Conservation (phyloP, 53 echinoderm and acorn worm genomes). For the Mesocentrotus franciscanus region DNA sequence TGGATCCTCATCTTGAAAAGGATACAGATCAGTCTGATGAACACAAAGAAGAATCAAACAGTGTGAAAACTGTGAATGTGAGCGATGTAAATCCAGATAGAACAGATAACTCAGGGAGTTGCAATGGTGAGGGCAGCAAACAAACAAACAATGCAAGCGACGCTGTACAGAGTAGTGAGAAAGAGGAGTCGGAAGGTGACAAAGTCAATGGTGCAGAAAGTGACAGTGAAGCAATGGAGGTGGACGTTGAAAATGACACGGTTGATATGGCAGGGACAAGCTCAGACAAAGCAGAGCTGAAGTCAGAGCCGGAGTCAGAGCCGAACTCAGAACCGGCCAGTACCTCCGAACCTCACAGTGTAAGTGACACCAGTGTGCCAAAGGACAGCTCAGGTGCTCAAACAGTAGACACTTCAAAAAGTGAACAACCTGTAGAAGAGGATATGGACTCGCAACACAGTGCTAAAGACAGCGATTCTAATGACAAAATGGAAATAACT, state of each 20-base stretch:
- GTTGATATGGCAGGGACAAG: background rate
- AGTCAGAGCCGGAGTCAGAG: background rate
- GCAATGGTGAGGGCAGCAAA: constrained; percentile 51
- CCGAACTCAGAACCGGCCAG: constrained; percentile 4
- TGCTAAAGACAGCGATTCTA: constrained; percentile 54
- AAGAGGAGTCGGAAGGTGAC: background rate
- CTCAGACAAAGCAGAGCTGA: background rate
- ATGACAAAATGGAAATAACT: constrained; percentile 27
- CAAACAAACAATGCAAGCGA: background rate
- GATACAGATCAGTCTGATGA: constrained; percentile 10
- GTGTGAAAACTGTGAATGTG: constrained; percentile 29
- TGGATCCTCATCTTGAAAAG: background rate
- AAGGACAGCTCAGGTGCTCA: constrained; percentile 56
- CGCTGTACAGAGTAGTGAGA: background rate
- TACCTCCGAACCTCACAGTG: constrained; percentile 39
- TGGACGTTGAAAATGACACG: constrained; percentile 47
- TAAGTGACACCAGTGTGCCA: constrained; percentile 64
- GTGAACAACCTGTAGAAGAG: constrained; percentile 17
- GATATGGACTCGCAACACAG: constrained; percentile 52
- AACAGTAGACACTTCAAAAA: background rate
- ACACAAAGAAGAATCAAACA: constrained; percentile 15
- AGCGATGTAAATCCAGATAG: constrained; percentile 48
- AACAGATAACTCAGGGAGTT: constrained; percentile 57
- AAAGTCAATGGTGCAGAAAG: constrained; percentile 54
- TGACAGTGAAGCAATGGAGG: constrained; percentile 59